phyloP scores from a whole-genome alignment of 2,113 vertebrate species.

The Chunga burmeisteri region DNA sequence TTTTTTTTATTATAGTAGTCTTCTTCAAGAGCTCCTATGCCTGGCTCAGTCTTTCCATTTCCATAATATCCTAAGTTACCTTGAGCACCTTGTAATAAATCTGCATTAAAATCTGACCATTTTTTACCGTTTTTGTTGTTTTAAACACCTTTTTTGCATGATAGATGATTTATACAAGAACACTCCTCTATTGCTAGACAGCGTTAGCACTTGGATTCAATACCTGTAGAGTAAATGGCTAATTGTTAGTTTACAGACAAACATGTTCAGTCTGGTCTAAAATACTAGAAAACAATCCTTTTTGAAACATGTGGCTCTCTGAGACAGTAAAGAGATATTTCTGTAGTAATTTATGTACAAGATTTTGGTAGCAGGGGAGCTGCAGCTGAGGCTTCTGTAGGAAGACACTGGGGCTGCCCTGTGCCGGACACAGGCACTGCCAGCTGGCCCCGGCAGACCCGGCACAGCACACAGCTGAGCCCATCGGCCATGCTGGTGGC shows the following conservation, averaged over 20 bases:
- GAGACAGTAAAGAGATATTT: neutral
- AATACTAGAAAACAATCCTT: neutral
- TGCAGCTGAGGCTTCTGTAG: accelerated
- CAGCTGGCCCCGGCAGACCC: neutral
- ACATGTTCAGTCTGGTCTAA: neutral
- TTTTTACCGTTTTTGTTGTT: neutral
- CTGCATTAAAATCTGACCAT: neutral
- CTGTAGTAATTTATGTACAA: neutral
- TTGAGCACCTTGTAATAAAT: neutral
- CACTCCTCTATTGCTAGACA: neutral
- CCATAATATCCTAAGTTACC: neutral
- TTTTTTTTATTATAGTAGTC: neutral
- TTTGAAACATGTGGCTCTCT: neutral
- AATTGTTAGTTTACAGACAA: neutral
- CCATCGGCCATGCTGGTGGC: neutral
- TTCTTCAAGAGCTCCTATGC: neutral
- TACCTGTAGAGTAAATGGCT: neutral
- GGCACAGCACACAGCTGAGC: neutral
- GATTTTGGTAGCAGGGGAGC: neutral
- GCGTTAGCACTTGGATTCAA: neutral
- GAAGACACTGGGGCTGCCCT: neutral
- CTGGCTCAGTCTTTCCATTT: neutral
- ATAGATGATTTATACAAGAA: neutral
- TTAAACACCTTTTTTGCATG: neutral
- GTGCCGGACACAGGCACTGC: accelerated